A percentile compares a stretch with the other conserved stretches of the same genome.
Evolutionary conservation across 2,797 vertebrate species (phyloP).

Genomic region (Sciurus vulgaris): DNA sequence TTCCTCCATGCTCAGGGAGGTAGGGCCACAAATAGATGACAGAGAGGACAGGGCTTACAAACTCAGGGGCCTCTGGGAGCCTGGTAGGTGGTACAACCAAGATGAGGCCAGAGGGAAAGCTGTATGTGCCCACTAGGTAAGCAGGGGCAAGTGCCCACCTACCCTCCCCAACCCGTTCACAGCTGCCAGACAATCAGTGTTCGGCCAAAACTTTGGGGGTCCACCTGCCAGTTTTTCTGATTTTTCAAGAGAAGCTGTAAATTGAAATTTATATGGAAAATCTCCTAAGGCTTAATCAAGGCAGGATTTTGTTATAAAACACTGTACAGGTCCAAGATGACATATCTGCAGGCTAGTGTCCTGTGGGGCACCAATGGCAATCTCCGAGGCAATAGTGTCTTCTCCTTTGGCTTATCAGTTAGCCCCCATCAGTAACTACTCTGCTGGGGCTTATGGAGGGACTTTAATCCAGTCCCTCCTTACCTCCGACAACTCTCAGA

Average conservation of each 20-base stretch:
- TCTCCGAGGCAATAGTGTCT: not conserved
- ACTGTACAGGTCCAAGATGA: not conserved
- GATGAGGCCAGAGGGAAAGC: not conserved
- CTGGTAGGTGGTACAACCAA: not conserved
- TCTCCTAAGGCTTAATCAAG: slow-evolving; percentile 3
- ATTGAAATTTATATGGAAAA: slow-evolving; percentile 5
- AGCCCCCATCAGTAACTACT: not conserved
- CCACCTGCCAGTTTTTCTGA: not conserved
- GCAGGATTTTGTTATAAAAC: slow-evolving; percentile 13
- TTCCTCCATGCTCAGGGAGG: not conserved
- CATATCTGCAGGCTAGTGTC: not conserved
- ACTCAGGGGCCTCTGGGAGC: not conserved
- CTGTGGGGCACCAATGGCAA: not conserved
- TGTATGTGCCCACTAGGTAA: not conserved
- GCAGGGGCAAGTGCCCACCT: not conserved
- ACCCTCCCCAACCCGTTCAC: not conserved
- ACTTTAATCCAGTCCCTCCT: not conserved
- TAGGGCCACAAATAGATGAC: not conserved
- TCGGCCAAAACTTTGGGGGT: not conserved
- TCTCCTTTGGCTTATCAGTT: not conserved
- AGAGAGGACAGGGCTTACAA: not conserved
- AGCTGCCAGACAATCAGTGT: not conserved
- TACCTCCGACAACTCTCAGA: not conserved
- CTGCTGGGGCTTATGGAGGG: rapidly evolving
- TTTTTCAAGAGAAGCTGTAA: slow-evolving; percentile 40